Evolutionary conservation across 1,140 invertebrate genomes (phyloP), one percentile per base, ranked within the genome.

Genomic region (Anastrepha obliqua): DNA sequence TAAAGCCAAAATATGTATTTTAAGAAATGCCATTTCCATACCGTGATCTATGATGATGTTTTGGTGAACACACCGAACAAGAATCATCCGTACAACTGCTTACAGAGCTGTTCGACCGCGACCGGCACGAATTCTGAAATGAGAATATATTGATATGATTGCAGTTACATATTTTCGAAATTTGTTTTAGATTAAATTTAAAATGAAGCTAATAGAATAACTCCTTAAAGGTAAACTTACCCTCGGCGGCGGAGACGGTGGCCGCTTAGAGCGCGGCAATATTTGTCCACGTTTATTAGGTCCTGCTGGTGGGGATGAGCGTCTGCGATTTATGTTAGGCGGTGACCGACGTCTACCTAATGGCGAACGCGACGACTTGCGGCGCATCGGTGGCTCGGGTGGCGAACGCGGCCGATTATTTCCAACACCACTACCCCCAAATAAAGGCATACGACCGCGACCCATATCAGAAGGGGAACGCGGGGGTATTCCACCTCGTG

Each of bases 21-120:
- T 55, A 55, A 55, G 6, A 11, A 55, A 55, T 44, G 8, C n/a
- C 11, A 44, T 8, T 29, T 29, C 39, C 89, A 90, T 89, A 93
- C 92, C 91, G 92, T 90, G 92, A 93, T 89, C 91, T 91, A 88
- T 90, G 92, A 86, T 89, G 91, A 90, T 92, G 91, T 89, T 90
- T 93, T 89, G 91, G 92, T 86, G 90, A 91, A 91, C 97, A 97
- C 3, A 97, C 95, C 0, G 96, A 97, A 91, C 97, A 97, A 0
- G 96, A 97, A 91, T 96, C 96, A 90, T 97, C 96, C 0, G 96
- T 97, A 90, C 97, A 97, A 89, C 96, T 97, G 93, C 96, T 97
- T 29, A 95, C 94, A 0, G 96, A 96, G 86, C 96, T 97, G 1
- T 96, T 95, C 0, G 95, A 95, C 15, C 94, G 94, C 39, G 95